phyloP scores from a whole-genome alignment of 2,113 vertebrate species.

The Onychostoma macrolepis region DNA sequence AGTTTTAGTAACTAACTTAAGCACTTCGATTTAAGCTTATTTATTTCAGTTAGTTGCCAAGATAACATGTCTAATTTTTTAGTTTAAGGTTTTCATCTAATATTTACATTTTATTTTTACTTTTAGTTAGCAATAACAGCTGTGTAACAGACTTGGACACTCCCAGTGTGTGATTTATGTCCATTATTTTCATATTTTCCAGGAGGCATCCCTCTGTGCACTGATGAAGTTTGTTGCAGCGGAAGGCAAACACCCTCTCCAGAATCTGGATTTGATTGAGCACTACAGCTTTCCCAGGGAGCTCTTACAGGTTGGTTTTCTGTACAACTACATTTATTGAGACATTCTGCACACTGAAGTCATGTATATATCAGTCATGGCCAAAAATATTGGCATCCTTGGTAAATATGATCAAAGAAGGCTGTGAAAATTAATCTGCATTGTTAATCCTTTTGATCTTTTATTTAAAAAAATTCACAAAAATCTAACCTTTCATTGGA shows the following conservation, averaged over 20 bases:
- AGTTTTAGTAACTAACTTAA: not conserved
- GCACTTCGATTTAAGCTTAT: not conserved
- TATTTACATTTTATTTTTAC: not conserved
- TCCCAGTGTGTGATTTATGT: not conserved
- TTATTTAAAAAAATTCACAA: no score
- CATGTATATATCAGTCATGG: no score
- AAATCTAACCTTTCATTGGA: no score
- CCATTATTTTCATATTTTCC: not conserved
- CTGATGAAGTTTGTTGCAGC: slow-evolving; percentile 87
- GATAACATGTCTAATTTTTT: no score
- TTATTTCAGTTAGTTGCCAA: no score
- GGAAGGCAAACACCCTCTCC: slow-evolving; percentile 82
- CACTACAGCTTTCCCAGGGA: slow-evolving; percentile 83
- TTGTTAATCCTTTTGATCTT: no score
- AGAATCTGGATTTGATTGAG: slow-evolving; percentile 83
- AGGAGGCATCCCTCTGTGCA: slow-evolving; percentile 83
- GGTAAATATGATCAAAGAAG: no score
- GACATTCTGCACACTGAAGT: not conserved
- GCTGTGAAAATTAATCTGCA: no score
- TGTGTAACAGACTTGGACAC: not conserved
- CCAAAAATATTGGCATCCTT: no score
- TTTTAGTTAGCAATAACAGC: not conserved
- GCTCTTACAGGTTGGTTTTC: slow-evolving; percentile 79
- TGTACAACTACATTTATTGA: not conserved
- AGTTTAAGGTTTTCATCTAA: not conserved